Conservation (phyloP, 2,888 invertebrate species). For the Sarcophaga variegata region DNA sequence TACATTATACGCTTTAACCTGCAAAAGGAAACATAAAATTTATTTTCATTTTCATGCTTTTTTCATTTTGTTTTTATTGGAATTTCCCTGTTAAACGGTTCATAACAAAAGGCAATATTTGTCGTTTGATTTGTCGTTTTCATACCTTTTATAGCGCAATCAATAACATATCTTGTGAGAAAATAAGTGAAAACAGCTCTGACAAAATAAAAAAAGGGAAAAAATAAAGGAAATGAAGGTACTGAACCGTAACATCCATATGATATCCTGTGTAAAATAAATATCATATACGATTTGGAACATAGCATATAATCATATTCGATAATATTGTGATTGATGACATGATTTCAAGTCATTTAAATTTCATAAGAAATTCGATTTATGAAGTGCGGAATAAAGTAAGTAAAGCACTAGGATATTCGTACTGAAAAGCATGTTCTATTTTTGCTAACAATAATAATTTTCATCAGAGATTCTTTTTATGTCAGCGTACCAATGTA, state of each 20-base stretch:
- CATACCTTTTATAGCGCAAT: background rate
- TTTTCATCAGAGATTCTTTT: too few relatives aligned
- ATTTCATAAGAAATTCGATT: too few relatives aligned
- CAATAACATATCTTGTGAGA: background rate
- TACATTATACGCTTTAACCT: background rate
- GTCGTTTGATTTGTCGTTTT: slow-evolving; percentile 3
- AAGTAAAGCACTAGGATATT: too few relatives aligned
- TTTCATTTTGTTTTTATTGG: background rate
- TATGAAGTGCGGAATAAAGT: too few relatives aligned
- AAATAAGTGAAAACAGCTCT: background rate
- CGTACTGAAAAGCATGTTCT: too few relatives aligned
- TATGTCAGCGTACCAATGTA: too few relatives aligned
- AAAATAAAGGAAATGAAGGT: background rate
- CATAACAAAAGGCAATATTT: slow-evolving; percentile 5
- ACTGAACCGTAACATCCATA: background rate
- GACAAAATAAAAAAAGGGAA: too few relatives aligned
- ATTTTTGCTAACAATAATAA: too few relatives aligned
- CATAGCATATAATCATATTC: too few relatives aligned
- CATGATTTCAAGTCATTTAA: too few relatives aligned
- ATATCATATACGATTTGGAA: background rate
- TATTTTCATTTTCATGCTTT: too few relatives aligned
- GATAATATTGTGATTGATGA: too few relatives aligned
- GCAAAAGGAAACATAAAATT: background rate
- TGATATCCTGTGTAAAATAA: background rate
- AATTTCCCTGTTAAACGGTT: background rate